A percentile compares a stretch with the other conserved stretches of the same genome.
phyloP scores from a whole-genome alignment of 2,113 vertebrate species.

The Aleadryas rufinucha region DNA sequence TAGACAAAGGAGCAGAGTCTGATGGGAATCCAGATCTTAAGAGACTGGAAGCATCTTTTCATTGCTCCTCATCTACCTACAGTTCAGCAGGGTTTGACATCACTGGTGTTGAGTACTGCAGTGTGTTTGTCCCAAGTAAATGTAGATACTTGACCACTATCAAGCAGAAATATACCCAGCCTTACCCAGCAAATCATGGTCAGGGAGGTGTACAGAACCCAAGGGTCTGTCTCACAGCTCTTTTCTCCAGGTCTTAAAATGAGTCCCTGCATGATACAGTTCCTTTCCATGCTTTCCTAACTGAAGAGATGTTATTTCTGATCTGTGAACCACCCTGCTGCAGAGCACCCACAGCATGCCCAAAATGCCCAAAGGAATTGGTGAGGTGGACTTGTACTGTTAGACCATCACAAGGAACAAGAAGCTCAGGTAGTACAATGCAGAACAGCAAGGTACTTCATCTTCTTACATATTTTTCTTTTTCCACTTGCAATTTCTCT shows the following conservation, averaged over 20 bases:
- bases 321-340: not conserved
- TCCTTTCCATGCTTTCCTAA: not conserved
- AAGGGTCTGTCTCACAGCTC: not conserved
- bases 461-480: not conserved
- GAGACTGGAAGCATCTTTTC: not conserved
- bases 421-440: not conserved
- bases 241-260: not conserved
- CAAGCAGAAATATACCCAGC: not conserved
- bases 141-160: not conserved
- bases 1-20: not conserved
- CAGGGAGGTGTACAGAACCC: not conserved
- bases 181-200: not conserved
- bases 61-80: not conserved
- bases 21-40: not conserved
- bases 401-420: not conserved
- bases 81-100: not conserved
- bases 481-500: not conserved
- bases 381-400: not conserved
- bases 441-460: not conserved
- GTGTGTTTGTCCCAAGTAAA: not conserved
- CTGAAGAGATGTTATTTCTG: not conserved
- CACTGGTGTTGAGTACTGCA: not conserved
- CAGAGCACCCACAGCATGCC: not conserved
- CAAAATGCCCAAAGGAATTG: not conserved
- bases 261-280: not conserved